Percentiles rank a stretch among this genome's conserved stretches.
These are phyloP conservation scores for Australoheros scitulus DNA, from an alignment of 2,113 vertebrate species.

Conservation along the genomic window DNA sequence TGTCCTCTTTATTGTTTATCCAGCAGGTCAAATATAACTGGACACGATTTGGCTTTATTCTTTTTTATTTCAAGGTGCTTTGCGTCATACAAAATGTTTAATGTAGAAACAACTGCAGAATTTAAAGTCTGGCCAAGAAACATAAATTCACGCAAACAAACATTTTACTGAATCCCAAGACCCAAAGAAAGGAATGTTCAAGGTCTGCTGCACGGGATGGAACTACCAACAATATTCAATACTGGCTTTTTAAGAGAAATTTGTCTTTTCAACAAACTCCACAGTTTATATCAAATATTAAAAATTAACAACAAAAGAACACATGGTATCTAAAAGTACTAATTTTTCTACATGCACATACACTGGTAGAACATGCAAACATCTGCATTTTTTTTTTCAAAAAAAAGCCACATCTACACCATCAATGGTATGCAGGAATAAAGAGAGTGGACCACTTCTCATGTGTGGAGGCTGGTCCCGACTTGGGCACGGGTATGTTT, in stretches of 20 bases:
- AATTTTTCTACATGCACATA: slow-evolving; percentile 94
- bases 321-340: slow-evolving; percentile 96
- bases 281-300: slow-evolving; percentile 95
- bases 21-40: neutral
- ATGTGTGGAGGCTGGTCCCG: slow-evolving; percentile 82
- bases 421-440: slow-evolving; percentile 82
- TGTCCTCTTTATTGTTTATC: neutral
- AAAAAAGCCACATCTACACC: slow-evolving; percentile 85
- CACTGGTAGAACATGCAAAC: slow-evolving; percentile 93
- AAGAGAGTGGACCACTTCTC: slow-evolving; percentile 75
- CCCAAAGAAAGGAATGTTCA: slow-evolving; percentile 76
- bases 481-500: slow-evolving; percentile 51
- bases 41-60: slow-evolving; percentile 25
- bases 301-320: slow-evolving; percentile 91
- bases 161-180: slow-evolving; percentile 85
- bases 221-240: slow-evolving; percentile 76
- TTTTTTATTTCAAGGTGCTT: slow-evolving; percentile 92
- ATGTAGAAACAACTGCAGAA: slow-evolving; percentile 97
- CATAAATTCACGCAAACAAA: slow-evolving; percentile 89
- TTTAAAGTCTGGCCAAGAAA: slow-evolving; percentile 92
- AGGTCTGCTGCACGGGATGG: slow-evolving; percentile 77
- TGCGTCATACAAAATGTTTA: slow-evolving; percentile 97
- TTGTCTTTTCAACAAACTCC: slow-evolving; percentile 87
- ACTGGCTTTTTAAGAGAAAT: slow-evolving; percentile 86
- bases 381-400: slow-evolving; percentile 77